Evolutionary conservation across 2,888 invertebrate species (phyloP), one percentile per base, ranked within the genome.

Genomic region (Apoda limacodes): DNA sequence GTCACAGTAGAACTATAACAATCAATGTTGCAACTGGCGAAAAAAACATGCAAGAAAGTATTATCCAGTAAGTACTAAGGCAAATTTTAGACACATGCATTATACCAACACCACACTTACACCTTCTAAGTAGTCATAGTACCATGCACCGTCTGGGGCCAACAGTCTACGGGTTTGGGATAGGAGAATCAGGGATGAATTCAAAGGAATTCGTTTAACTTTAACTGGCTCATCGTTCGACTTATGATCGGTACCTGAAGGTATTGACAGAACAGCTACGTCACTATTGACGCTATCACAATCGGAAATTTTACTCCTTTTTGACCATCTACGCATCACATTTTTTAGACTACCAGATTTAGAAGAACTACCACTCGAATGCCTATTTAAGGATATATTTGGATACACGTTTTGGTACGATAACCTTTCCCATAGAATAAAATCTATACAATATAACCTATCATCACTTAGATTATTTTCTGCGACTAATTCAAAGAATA

Each of bases 51-150:
- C n/a, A n/a, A n/a, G n/a, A n/a, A n/a, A n/a, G n/a, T n/a, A n/a
- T n/a, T n/a, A n/a, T n/a, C n/a, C n/a, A n/a, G n/a, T n/a, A n/a
- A n/a, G n/a, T n/a, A n/a, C n/a, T n/a, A n/a, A n/a, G n/a, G n/a
- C n/a, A n/a, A n/a, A n/a, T n/a, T n/a, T n/a, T n/a, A n/a, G n/a
- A n/a, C 17, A 6, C 17, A 55, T 56, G 52, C 51, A 48, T 36
- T 48, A 42, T 38, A 52, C 58, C 57, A 53, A 59, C 56, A 54
- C 58, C 60, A 62, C 55, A 78, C 78, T 78, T 76, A 78, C 78
- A 62, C 68, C 44, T 60, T 75, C 69, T 62, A 76, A 59, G 54
- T 74, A 76, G 51, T 71, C 63, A 76, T 59, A 78, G 64, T 78
- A 78, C 76, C 76, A 78, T 69, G 70, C 71, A 65, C 65, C 74